Base-by-base conservation (phyloP, 2,797 vertebrate species). In the Rhinatrema bivittatum region DNA sequence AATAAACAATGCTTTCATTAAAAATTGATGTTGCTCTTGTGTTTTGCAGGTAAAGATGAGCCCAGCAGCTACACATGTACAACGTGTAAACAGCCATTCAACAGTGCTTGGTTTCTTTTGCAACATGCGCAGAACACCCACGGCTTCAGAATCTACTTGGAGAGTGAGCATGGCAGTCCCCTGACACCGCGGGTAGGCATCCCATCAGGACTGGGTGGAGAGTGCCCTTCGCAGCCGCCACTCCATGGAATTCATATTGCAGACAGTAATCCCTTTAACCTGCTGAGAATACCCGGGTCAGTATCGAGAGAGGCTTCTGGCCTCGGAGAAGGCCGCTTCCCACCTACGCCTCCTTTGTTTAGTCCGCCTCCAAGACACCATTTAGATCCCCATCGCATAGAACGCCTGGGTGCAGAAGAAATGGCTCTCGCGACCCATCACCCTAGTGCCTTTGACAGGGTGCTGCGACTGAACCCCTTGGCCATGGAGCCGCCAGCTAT, bases 51-150 rank as follows among this genome's bases (percentile, higher is more conserved):
- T 87, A 97, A 96, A 88, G 93, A 96, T 53, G 94, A 97, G 87
- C 94, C 94, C 85, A 97, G 91, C 91, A 96, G 89, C 76, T 97
- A 96, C 77, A 97, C 91, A 65, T 97, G 94, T 86, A 97, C 91
- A 71, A 96, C 91, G 68, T 97, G 94, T 83, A 97, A 97, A 88
- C 92, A 97, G 82, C 89, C 94, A 81, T 97, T 97, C 86, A 89
- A 82, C 85, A 94, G 90, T 73, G 94, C 94, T 81, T 97, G 94
- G 94, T 97, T 97, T 84, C 91, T 97, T 76, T 90, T 97, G 71
- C 94, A 97, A 82, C 94, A 97, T 43, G 94, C 94, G 78, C 94
- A 97, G 86, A 97, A 97, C 85, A 96, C 90, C 51, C 94, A 97
- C 25, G 94, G 94, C 74, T 93, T 97, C 87, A 88, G 90, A 79